A percentile compares a stretch with the other conserved stretches of the same genome.
Conservation (phyloP, 2,888 invertebrate genomes). For the Oligia strigilis region DNA sequence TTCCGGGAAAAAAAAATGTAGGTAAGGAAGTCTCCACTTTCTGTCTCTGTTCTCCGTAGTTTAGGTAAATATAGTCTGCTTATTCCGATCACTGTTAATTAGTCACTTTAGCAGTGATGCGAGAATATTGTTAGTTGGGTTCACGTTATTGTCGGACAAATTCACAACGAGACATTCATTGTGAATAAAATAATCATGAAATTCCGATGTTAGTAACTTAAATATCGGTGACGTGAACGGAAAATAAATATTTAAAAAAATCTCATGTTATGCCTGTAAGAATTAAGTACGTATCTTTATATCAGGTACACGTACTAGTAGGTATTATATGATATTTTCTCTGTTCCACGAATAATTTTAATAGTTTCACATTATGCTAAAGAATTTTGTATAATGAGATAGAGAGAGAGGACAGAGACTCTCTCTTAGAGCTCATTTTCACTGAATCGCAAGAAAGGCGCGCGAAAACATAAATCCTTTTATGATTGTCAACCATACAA, state of each 20-base stretch:
- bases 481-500: conserved; percentile 32
- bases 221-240: background rate
- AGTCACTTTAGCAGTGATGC: background rate
- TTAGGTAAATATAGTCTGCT: too few species aligned
- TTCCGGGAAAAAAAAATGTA: too few species aligned
- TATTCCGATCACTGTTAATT: too few species aligned
- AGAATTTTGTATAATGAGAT: background rate
- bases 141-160: background rate
- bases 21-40: too few species aligned
- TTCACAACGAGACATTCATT: background rate
- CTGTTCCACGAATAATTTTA: background rate
- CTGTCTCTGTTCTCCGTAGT: too few species aligned
- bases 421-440: conserved; percentile 6
- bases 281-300: background rate
- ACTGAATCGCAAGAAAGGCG: background rate
- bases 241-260: background rate
- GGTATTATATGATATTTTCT: background rate
- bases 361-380: conserved; percentile 1
- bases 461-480: conserved; percentile 33
- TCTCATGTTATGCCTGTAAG: background rate
- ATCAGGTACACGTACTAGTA: too few species aligned
- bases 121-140: background rate
- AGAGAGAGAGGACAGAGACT: too few species aligned
- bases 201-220: background rate
- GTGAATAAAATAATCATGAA: background rate